Conservation (phyloP, 1,140 invertebrate genomes). For the Riptortus pedestris region DNA sequence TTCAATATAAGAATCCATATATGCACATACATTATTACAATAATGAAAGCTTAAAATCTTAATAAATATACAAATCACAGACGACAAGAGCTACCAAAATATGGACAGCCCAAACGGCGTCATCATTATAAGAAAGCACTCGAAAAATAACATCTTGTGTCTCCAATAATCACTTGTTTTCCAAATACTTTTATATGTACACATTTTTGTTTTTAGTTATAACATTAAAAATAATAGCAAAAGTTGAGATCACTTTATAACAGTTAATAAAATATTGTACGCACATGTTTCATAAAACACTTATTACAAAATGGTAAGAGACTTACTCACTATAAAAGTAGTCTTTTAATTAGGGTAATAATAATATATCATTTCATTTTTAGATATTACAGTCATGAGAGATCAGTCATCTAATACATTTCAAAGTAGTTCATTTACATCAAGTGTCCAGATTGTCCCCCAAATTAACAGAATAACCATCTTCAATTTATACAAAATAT, state of each 20-base stretch:
- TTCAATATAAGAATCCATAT: background rate
- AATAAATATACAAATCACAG: conserved; percentile 7
- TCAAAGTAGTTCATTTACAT: too few species aligned
- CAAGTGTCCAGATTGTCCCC: too few species aligned
- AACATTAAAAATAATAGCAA: conserved; percentile 7
- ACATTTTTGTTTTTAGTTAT: background rate
- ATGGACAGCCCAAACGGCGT: conserved; percentile 8
- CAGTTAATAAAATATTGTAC: background rate
- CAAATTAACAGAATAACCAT: too few species aligned
- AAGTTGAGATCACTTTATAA: background rate
- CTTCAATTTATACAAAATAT: too few species aligned
- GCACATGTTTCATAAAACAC: background rate
- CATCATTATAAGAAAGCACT: conserved; percentile 10
- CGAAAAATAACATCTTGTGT: background rate
- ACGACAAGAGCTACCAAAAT: conserved; percentile 7
- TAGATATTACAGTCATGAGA: too few species aligned
- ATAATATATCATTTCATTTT: too few species aligned
- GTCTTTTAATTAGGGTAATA: background rate
- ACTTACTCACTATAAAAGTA: background rate
- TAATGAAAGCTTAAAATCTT: background rate
- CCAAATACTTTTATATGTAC: background rate
- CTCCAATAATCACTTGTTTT: background rate
- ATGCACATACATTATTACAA: conserved; percentile 11
- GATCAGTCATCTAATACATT: too few species aligned
- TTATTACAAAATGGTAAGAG: background rate